A percentile compares a stretch with the other conserved stretches of the same genome.
Conservation (phyloP, 2,797 vertebrate genomes). For the Oreortyx pictus region DNA sequence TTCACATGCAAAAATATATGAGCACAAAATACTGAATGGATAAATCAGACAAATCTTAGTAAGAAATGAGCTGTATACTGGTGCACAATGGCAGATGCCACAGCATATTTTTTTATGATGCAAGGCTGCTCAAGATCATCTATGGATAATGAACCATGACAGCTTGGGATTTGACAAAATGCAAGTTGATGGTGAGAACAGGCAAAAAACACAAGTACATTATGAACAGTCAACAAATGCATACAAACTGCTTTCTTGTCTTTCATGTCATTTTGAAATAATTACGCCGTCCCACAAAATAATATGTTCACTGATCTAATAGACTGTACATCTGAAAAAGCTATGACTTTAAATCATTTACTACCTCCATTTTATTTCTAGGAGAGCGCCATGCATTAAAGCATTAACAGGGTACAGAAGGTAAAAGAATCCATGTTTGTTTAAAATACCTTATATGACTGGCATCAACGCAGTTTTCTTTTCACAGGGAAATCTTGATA, state of each 20-base stretch:
- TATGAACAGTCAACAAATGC: conserved; percentile 16
- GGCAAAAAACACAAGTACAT: conserved; percentile 19
- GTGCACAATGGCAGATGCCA: conserved; percentile 75
- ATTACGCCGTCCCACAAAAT: not conserved
- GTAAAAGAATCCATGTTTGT: not conserved
- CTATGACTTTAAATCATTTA: not conserved
- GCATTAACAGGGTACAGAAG: not conserved
- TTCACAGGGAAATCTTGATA: conserved; percentile 5
- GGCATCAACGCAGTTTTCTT: conserved; percentile 20
- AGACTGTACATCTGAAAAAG: not conserved
- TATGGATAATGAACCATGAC: conserved; percentile 80
- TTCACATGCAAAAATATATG: not conserved
- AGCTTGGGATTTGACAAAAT: conserved; percentile 69
- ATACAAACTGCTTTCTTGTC: not conserved
- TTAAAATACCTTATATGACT: conserved; percentile 74
- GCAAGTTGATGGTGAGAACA: conserved; percentile 45
- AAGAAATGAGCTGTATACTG: conserved; percentile 57
- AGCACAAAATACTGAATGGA: not conserved
- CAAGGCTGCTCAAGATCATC: conserved; percentile 79
- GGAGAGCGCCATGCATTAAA: not conserved
- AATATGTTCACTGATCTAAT: not conserved
- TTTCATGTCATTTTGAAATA: not conserved
- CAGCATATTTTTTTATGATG: conserved; percentile 78
- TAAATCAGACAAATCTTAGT: conserved; percentile 13
- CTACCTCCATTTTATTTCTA: not conserved